Evolutionary conservation across 1,140 invertebrate species (phyloP), one percentile per base, ranked within the genome.

Genomic region (Brachionus calyciflorus): DNA sequence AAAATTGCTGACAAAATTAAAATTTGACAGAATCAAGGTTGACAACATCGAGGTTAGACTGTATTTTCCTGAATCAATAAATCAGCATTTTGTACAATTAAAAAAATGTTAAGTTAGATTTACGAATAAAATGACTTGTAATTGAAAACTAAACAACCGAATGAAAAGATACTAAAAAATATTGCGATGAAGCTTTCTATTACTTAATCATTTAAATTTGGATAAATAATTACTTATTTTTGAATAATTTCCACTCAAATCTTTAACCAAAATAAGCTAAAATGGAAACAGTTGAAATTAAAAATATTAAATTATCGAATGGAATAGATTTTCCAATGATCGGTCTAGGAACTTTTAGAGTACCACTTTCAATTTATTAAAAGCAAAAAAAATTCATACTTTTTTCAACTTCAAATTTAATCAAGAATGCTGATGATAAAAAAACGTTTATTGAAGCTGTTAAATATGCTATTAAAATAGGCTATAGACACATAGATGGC

Each of bases 401-500:
- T n/a, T 73, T 19, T 26, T 14, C 9, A 49, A 37, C 17, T 19
- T 17, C 3, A 12, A 4, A 55, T 40, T 14, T 1, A 17, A 6
- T 19, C 0, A 73, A 73, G 69, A 73, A 37, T 19, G 14, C 46
- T 14, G 69, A 73, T 51, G 69, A 73, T 26, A 73, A 73, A 30
- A 49, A 73, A 41, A 5, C 46, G 19, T 55, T 73, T 19, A 73
- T 48, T 19, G 69, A 73, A 48, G 49, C 73, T 17, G 33, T 76
- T 7, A 76, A 76, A 48, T 48, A 57, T 24, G 49, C 73, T 41
- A 26, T 76, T n/a, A 28, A 44, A 76, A 46, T 24, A 28, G 73
- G 73, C 17, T 76, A 76, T 76, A 21, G 73, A 17, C 73, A 76
- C 19, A 41, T 76, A 12, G 73, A 76, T 63, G 24, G 51, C 65